A percentile compares a stretch with the other conserved stretches of the same genome.
phyloP scores from a whole-genome alignment of 2,797 vertebrate genomes.

The Neoniphon sammara region DNA sequence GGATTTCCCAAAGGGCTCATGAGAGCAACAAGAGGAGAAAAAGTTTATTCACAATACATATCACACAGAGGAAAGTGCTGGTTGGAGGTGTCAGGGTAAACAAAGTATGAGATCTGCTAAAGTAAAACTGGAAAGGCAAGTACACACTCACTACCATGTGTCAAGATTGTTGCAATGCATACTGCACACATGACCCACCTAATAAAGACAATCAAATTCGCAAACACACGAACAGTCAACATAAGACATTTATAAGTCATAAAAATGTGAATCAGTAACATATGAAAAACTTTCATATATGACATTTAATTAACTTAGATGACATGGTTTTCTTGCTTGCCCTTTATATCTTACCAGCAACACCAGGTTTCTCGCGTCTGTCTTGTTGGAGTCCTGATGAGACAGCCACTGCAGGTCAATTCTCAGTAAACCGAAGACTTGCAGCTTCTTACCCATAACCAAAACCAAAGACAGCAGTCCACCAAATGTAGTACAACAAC shows the following conservation, averaged over 20 bases:
- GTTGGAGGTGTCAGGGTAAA: too few relatives aligned
- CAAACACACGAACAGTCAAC: not conserved
- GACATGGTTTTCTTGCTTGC: slow-evolving; percentile 9
- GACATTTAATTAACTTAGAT: not conserved
- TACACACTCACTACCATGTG: not conserved
- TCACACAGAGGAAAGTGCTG: not conserved
- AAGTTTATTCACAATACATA: slow-evolving; percentile 8
- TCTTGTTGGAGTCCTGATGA: slow-evolving; percentile 80
- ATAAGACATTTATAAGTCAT: not conserved
- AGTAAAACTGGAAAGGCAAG: not conserved
- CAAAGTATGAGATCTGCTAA: too few relatives aligned
- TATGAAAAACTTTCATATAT: not conserved
- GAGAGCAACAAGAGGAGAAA: not conserved
- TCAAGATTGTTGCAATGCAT: not conserved
- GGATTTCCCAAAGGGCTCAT: not conserved
- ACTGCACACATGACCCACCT: not conserved
- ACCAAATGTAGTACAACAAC: slow-evolving; percentile 36
- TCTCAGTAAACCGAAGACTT: slow-evolving; percentile 45
- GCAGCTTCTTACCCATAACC: slow-evolving; percentile 58
- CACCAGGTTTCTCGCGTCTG: slow-evolving; percentile 76
- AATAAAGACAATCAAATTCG: not conserved
- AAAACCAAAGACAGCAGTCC: slow-evolving; percentile 50
- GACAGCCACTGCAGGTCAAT: slow-evolving; percentile 77
- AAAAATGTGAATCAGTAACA: not conserved
- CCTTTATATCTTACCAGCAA: slow-evolving; percentile 81